Base-by-base conservation (phyloP, 2,888 invertebrate genomes). In the Eledone cirrhosa region DNA sequence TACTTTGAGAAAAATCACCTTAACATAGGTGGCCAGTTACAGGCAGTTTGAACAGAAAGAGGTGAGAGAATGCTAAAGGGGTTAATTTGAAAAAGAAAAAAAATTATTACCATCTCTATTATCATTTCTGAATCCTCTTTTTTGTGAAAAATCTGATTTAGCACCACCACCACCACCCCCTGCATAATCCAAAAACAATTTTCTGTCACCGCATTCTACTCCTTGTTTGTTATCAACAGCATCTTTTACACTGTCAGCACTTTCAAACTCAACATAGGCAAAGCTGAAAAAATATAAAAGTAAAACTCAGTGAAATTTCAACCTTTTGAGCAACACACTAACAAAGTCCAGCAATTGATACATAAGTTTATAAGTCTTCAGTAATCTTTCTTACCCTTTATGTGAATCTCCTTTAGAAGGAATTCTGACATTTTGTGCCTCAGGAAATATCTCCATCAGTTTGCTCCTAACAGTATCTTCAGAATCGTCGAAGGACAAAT, bases 341-440 rank as follows among this genome's bases (percentile, higher is more conserved):
- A n/a, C n/a, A n/a, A n/a, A n/a, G n/a, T n/a, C n/a, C n/a, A n/a
- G n/a, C n/a, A n/a, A n/a, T n/a, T n/a, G n/a, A n/a, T n/a, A n/a
- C n/a, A n/a, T n/a, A n/a, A n/a, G n/a, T n/a, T n/a, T n/a, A n/a
- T n/a, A n/a, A n/a, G n/a, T n/a, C n/a, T n/a, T n/a, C n/a, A n/a
- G n/a, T n/a, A n/a, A n/a, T n/a, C n/a, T n/a, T 8, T 41, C 22
- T 72, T 72, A 72, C 72, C 72, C 72, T 11, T 72, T 72, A 72
- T 31, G 72, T 11, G 13, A n/a, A 22, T 33, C 72, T 33, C 41
- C 72, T 33, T 33, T 33, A 31, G n/a, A 41, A 2, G 72, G 72
- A 72, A 72, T 72, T 72, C 72, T 72, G 8, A 72, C 33, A 72
- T n/a, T 11, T 13, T 72, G n/a, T n/a, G 41, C 72, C 13, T 16